Base-by-base conservation (phyloP, 1,140 invertebrate species). In the Drosophila navojoa region DNA sequence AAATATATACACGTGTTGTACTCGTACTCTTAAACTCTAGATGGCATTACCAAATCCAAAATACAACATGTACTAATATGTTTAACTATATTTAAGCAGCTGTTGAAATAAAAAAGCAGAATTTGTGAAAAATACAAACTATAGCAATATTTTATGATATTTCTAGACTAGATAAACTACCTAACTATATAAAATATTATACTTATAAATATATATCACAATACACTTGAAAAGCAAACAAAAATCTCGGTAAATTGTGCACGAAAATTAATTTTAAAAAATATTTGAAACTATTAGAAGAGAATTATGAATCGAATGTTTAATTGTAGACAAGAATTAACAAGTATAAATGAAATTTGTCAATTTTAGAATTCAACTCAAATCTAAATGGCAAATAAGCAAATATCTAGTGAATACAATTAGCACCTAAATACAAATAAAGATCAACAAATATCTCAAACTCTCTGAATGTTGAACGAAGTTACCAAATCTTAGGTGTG, bases 81-180 rank as follows among this genome's bases (percentile, higher is more conserved):
- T 72, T 38, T 72, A 61, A 57, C 15, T 44, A 53, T 29, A 62
- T 22, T 11, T 52, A 57, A 62, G 44, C 50, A 67, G 42, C n/a
- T 45, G 42, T 6, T 40, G 27, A 47, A 11, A 35, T 50, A 70
- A 15, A 44, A 44, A 54, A 5, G 15, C 57, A 70, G 53, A 74
- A 70, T 29, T 68, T 69, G 71, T 73, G 71, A 74, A 75, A 50
- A 52, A 64, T 47, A 54, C 47, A 79, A 80, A 86, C 69, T 75
- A 86, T 77, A 86, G 81, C 81, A 85, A 85, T 85, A 85, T 85
- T 85, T 81, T 61, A 64, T 86, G 81, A 85, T 85, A 86, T 75
- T 84, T 72, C 52, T 63, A 61, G 64, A 54, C 35, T 73, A 73
- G 40, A 42, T 40, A 44, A 68, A 68, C 6, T 42, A 49, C 10